Evolutionary conservation across 2,888 invertebrate genomes (phyloP), one percentile per base, ranked within the genome.

Genomic region (Mesorhabditis belari): DNA sequence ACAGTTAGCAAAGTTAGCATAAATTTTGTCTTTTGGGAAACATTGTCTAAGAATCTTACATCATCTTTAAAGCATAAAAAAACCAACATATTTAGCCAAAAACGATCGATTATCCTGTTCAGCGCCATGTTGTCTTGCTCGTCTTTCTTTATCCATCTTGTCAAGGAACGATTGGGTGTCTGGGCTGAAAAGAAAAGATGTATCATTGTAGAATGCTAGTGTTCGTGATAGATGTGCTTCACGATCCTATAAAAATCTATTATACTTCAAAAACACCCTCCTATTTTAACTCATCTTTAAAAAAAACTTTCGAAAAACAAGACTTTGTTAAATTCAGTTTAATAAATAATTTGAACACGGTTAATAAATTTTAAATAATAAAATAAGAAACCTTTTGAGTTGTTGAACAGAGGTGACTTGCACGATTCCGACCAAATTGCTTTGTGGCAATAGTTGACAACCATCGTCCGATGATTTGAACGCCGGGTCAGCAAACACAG

Each of bases 91-190:
- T 94, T 94, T 96, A 3, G 91, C 91, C 73, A 96, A 86, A 84
- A 96, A 95, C 54, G 94, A 92, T 79, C 93, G 86, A 82, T 92
- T 95, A 81, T 96, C 96, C 27, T 82, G 82, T 67, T 83, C 82
- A 12, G 82, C 81, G 26, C 83, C 83, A 80, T 92, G 91, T 24
- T 88, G 86, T 76, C 93, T 91, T 81, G 92, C 92, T 71, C 90
- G 87, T 74, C 90, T 88, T 82, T 96, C 95, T 61, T 90, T 85
- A 81, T 95, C 94, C 57, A 94, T 81, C 83, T 92, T 93, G 81
- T 92, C 91, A 72, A 96, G 89, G 79, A 92, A 96, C 3, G 90
- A 88, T 53, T 91, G 89, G n/a, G 94, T 95, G 74, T 96, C 95
- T 44, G 95, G 95, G 28, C 64, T 70, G 29, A 54, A 64, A 17